These are phyloP conservation scores for Amniataba percoides DNA, from an alignment of 2,797 vertebrate species.

Conservation along the genomic window DNA sequence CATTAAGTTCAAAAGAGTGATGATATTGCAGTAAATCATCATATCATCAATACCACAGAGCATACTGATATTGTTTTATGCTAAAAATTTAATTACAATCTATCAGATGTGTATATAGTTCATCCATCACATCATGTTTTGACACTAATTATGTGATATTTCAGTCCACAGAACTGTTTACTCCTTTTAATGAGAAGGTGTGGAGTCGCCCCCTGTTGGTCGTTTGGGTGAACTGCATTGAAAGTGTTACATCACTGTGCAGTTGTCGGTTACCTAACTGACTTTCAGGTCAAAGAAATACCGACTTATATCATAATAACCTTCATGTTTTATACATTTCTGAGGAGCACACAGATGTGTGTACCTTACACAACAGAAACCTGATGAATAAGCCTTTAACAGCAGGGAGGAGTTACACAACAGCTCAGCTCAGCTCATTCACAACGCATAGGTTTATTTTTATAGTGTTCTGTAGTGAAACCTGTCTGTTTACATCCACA, in stretches of 20 bases:
- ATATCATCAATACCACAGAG: neutral
- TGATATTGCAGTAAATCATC: neutral
- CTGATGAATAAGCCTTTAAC: neutral
- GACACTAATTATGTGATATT: too few species aligned
- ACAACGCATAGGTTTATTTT: neutral
- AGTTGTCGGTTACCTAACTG: slow-evolving; percentile 68
- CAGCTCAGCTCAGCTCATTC: neutral
- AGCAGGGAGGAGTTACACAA: neutral
- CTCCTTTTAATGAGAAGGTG: neutral
- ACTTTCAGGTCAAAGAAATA: slow-evolving; percentile 39
- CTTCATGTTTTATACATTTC: neutral
- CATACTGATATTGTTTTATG: neutral
- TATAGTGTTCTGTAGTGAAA: neutral
- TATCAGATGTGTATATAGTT: neutral
- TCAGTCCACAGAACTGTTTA: neutral
- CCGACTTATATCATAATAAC: neutral
- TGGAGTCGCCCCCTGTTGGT: slow-evolving; percentile 61
- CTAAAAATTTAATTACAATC: too few species aligned
- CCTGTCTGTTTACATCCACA: neutral
- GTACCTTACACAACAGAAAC: too few species aligned
- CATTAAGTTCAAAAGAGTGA: neutral
- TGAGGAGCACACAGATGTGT: neutral
- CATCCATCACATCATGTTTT: neutral
- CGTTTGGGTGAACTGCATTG: slow-evolving; percentile 22
- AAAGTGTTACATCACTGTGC: slow-evolving; percentile 73